Evolutionary conservation across 1,140 invertebrate species (phyloP), one percentile per base, ranked within the genome.

Genomic region (Atopsyche davidsoni): DNA sequence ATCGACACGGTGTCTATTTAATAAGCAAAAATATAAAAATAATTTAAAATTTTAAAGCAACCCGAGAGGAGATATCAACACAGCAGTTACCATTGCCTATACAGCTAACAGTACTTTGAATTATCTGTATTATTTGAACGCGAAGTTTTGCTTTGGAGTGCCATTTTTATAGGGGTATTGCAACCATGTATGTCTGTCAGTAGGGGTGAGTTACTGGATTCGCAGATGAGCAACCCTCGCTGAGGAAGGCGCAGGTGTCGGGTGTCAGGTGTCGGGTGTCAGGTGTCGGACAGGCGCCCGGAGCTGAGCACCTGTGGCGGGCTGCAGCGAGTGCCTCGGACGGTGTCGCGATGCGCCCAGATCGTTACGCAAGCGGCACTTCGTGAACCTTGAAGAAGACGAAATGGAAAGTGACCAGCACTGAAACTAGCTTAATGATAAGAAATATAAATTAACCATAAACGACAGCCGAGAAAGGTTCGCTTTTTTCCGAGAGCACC

Each of bases 391-490:
- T 53, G 51, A 53, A 53, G 35, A 41, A 44, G 28, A 17, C 25
- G 51, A 53, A 53, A 53, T 53, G 51, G 51, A 53, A 53, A 53
- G 51, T 53, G 44, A 35, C 28, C 39, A 36, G 51, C 19, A 28
- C 21, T 40, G 34, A 24, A 48, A 46, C 51, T 21, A 23, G 39
- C 38, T 23, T 46, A 47, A 13, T 13, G 43, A n/a, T 39, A 42
- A n/a, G n/a, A n/a, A 19, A 42, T 45, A 35, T 53, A 43, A 53
- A 53, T 53, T 53, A 36, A 35, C 22, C 35, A 21, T 32, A 28
- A 51, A 53, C 43, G 24, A 14, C 24, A 14, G n/a, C 10, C 25
- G 16, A 46, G 50, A 52, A 52, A 52, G 43, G 32, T 28, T 35
- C 40, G n/a, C 19, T 22, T 25, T 2, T n/a, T 3, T 0, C n/a